Conservation (phyloP, 2,888 invertebrate genomes). For the Epicampocera succincta region DNA sequence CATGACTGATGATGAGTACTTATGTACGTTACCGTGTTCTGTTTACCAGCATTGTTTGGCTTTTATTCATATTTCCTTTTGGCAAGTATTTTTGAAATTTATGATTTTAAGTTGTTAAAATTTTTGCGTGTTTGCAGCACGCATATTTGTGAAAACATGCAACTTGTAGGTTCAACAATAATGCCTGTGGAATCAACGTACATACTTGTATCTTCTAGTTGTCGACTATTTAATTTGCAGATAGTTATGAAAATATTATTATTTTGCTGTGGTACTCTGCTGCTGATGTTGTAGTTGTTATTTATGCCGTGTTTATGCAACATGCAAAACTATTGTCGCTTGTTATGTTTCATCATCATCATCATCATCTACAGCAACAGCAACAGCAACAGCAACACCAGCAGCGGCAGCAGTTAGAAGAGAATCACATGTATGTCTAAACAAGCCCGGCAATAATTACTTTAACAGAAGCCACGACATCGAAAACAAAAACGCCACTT, state of each 20-base stretch:
- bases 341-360: slow-evolving; percentile 63
- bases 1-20: slow-evolving; percentile 47
- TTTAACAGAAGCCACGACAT: slow-evolving; percentile 55
- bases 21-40: slow-evolving; percentile 27
- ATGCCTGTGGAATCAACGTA: slow-evolving; percentile 14
- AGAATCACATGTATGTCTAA: slow-evolving; percentile 14
- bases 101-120: slow-evolving; percentile 46
- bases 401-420: no score
- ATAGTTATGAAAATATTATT: slow-evolving; percentile 52
- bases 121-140: slow-evolving; percentile 60
- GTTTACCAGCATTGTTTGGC: slow-evolving; percentile 1
- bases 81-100: slow-evolving; percentile 25
- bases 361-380: slow-evolving; percentile 28
- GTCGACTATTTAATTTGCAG: slow-evolving; percentile 57
- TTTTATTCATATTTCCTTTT: slow-evolving; percentile 33
- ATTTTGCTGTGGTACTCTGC: not conserved
- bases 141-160: slow-evolving; percentile 50
- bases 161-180: slow-evolving; percentile 50
- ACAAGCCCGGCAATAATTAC: slow-evolving; percentile 42
- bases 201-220: not conserved
- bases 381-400: slow-evolving; percentile 2
- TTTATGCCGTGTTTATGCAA: slow-evolving; percentile 56
- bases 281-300: slow-evolving; percentile 23
- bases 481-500: slow-evolving; percentile 38
- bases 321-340: slow-evolving; percentile 69